phyloP scores from a whole-genome alignment of 2,113 vertebrate genomes.

The Bufo gargarizans region DNA sequence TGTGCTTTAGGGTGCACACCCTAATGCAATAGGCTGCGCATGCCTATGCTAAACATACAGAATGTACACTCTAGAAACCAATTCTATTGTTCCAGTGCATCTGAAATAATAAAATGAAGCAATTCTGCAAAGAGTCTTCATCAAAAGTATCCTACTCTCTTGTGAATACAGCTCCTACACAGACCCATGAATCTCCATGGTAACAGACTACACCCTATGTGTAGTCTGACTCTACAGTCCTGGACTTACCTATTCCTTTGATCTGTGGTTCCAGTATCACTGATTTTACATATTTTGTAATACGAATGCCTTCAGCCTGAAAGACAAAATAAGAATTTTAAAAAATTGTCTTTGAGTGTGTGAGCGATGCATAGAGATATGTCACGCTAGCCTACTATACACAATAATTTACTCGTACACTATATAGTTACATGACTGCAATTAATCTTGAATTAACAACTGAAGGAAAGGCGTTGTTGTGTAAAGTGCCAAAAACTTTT shows the following conservation, averaged over 20 bases:
- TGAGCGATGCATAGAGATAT: not conserved
- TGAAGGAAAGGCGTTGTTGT: too few species aligned
- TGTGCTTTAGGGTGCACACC: too few species aligned
- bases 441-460: too few species aligned
- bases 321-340: not conserved
- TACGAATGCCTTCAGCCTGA: constrained; percentile 78
- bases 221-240: not conserved
- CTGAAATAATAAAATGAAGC: too few species aligned
- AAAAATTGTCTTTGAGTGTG: not conserved
- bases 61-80: too few species aligned
- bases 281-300: constrained; percentile 63
- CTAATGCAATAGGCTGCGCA: too few species aligned
- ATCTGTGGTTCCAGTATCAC: constrained; percentile 70
- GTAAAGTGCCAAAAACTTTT: too few species aligned
- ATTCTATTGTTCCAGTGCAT: too few species aligned
- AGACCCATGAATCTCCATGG: not conserved
- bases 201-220: not conserved
- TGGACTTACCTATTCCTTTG: constrained; percentile 69
- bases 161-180: not conserved
- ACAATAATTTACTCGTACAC: not conserved
- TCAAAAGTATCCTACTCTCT: too few species aligned
- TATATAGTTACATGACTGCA: too few species aligned
- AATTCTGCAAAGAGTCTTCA: not conserved
- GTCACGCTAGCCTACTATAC: not conserved
- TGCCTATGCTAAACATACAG: too few species aligned